Percentiles rank a stretch among this genome's conserved stretches.
Evolutionary conservation across 2,888 invertebrate species (phyloP).

Genomic region (Dorcus parallelipipedus): DNA sequence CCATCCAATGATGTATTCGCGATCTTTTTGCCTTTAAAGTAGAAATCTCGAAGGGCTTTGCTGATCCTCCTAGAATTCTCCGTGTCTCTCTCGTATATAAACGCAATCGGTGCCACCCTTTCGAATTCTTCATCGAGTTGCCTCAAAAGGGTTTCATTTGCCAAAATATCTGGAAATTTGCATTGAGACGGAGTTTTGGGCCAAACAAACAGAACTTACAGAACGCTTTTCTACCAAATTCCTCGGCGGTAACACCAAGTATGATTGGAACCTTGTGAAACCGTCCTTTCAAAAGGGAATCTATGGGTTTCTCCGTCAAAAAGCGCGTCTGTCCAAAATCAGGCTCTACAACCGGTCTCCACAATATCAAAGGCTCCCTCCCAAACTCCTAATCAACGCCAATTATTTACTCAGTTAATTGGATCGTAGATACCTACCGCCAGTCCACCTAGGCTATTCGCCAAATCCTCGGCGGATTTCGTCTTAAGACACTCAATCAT

Average conservation of each 20-base stretch:
- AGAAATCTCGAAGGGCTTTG: constrained; percentile 51
- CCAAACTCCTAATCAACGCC: constrained; percentile 46
- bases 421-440: constrained; percentile 41
- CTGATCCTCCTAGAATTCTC: constrained; percentile 53
- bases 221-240: constrained; percentile 58
- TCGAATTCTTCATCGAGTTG: constrained; percentile 61
- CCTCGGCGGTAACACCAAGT: constrained; percentile 61
- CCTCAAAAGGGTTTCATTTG: constrained; percentile 53
- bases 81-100: constrained; percentile 58
- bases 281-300: constrained; percentile 54
- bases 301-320: constrained; percentile 56
- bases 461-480: constrained; percentile 52
- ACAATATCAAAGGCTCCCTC: constrained; percentile 53
- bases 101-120: constrained; percentile 61
- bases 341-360: constrained; percentile 62
- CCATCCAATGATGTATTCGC: constrained; percentile 43
- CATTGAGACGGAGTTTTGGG: too few species aligned
- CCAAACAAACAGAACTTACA: constrained; percentile 46
- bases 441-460: constrained; percentile 49
- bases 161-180: constrained; percentile 49
- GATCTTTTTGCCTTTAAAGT: constrained; percentile 48
- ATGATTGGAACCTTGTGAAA: constrained; percentile 60
- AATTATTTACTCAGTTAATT: too few species aligned
- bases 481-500: constrained; percentile 61
- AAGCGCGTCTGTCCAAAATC: constrained; percentile 65